Evolutionary conservation across 2,113 vertebrate species (phyloP), one percentile per base, ranked within the genome.

Genomic region (Caranx melampygus): DNA sequence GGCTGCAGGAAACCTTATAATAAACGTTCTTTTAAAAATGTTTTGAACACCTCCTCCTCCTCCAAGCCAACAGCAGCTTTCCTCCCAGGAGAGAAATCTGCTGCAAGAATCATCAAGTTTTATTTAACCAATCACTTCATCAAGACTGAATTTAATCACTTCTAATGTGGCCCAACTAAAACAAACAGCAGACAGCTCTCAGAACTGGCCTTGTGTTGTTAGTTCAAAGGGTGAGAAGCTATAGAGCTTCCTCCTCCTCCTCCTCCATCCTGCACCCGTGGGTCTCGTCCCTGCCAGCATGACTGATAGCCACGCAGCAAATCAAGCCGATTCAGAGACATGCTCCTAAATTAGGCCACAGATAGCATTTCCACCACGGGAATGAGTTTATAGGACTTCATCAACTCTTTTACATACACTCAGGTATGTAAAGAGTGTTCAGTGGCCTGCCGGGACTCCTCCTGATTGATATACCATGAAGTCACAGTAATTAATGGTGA

Each of bases 381-480:
- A 84, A 72, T 65, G 33, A 66, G 9, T 80, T 85, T 79, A 72
- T 72, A n/a, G 26, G 61, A 83, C 59, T 70, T 73, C 20, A 72
- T 54, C 65, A 54, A 35, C 33, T 80, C 44, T 78, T 72, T 63
- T 63, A 75, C 71, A 13, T 70, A 42, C 60, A 34, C 31, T 58
- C 26, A 34, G 42, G 40, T 47, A 54, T 75, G 59, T 49, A 84
- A 75, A 74, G 33, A 54, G 31, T 21, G 37, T 69, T 73, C 61
- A 66, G 54, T 45, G 77, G 66, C 78, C 73, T 35, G 21, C 16
- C 1, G 49, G 68, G 89, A 84, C 45, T 72, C 42, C 60, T 26
- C 26, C 83, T 89, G 89, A 94, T 89, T 87, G 90, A 92, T 90
- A 88, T 89, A 90, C 85, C 88, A 91, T 89, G 88, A 92, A 82